Base-by-base conservation (phyloP, 2,888 invertebrate species). In the Euzetes globulus region DNA sequence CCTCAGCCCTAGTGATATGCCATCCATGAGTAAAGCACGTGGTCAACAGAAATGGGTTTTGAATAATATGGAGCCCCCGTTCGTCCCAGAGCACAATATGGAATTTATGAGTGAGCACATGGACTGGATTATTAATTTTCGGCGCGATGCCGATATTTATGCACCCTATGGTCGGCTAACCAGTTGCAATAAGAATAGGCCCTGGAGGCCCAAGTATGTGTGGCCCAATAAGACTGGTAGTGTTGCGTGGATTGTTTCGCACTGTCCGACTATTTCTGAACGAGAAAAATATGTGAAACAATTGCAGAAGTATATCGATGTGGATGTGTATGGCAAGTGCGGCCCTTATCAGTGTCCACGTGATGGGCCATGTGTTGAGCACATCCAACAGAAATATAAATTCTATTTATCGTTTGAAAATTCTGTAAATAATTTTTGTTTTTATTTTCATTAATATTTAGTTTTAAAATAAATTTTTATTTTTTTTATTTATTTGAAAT, bases 321-420 rank as follows among this genome's bases (percentile, higher is more conserved):
- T 75, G 15, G 75, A 75, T 25, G 52, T 75, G n/a, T 74, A 74
- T 25, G 75, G 75, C 25, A 74, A 37, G 25, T 75, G 75, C 52
- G 75, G 75, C 27, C 22, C 27, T 25, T 58, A 68, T 7, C 1
- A 17, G 13, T 74, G 73, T 27, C 9, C 47, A 13, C 50, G 70
- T n/a, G 15, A 63, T 7, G 15, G 22, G 2, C 6, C 25, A 7
- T 58, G 58, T 27, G 2, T 25, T 58, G 22, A 6, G 7, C 27
- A 6, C 11, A 33, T 63, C 1, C 33, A 5, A 5, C 27, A 63
- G 25, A 17, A 58, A 52, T 80, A 81, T 77, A 79, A 79, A 72
- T 81, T 81, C 68, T 80, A 80, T 75, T 73, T 81, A 17, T 77
- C 79, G 2, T 80, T 80, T 65, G 80, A 81, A 75, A 81, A 81